Evolutionary conservation across 1,140 invertebrate species (phyloP), one percentile per base, ranked within the genome.

Genomic region (Drosophila pallidifrons): DNA sequence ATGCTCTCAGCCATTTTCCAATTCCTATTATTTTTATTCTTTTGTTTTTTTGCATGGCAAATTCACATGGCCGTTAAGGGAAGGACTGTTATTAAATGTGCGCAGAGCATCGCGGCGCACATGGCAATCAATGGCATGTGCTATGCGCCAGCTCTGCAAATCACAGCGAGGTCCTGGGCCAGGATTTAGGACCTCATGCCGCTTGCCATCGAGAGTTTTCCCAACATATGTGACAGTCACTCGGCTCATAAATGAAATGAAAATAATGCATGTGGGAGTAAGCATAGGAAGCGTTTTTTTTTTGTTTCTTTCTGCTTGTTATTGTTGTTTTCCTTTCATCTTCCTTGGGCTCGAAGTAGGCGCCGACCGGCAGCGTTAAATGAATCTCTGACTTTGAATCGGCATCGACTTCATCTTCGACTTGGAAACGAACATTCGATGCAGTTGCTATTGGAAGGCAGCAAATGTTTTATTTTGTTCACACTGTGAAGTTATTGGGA

Each of bases 61-160:
- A 72, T 66, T 76, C 74, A 76, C 74, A 76, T 76, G 74, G 74
- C 69, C 10, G 60, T 72, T 72, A 72, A 60, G 54, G 51, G 67
- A 32, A 64, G 47, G 38, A 72, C 64, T 58, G 67, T 25, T 46
- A 45, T 67, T 41, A 49, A 52, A 43, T 52, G 70, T 8, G 28
- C 57, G 49, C 72, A 70, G 28, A 15, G 15, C 15, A 15, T 15
- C 15, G 28, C 57, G 49, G 16, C 57, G 49, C 73, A 75, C 68
- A 75, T 75, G 67, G 73, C 57, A 63, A 58, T 71, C 68, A 60
- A 66, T 76, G 74, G 74, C 74, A 76, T 76, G 74, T 76, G 74
- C 74, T 72, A 72, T 76, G 74, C 69, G 74, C 74, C 68, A 41
- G 63, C 57, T 49, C 69, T 72, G 69, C 74, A 68, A 72, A 76